Evolutionary conservation across 2,797 vertebrate species (phyloP).

Genomic region (Myripristis jacobus): DNA sequence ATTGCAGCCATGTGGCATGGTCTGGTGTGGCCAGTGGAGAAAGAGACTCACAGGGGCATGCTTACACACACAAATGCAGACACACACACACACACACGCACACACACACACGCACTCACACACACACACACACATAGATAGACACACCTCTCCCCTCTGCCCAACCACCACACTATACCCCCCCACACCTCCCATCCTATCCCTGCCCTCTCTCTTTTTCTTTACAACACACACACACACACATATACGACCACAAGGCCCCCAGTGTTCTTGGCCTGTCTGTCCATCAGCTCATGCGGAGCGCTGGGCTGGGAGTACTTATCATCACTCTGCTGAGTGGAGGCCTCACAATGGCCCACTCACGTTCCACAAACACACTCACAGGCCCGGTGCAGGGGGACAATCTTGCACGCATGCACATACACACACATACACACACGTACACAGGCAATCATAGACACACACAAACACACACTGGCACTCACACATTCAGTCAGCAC

Average conservation of each 20-base stretch:
- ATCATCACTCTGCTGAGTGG: constrained; percentile 83
- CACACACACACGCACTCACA: constrained; percentile 14
- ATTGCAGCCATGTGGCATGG: constrained; percentile 87
- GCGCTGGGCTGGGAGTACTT: constrained; percentile 83
- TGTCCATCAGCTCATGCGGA: constrained; percentile 80
- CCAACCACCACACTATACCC: constrained; percentile 37
- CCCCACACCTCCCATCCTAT: no score
- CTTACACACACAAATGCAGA: no score
- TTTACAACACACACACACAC: constrained; percentile 54
- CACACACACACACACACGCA: no score
- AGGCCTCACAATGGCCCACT: constrained; percentile 77
- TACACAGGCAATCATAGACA: neutral
- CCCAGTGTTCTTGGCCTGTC: constrained; percentile 82
- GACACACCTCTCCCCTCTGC: constrained; percentile 36
- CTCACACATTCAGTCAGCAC: constrained; percentile 31
- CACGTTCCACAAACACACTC: constrained; percentile 54
- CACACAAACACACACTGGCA: neutral
- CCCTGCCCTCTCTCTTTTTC: constrained; percentile 39
- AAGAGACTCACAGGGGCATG: no score
- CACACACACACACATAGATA: constrained; percentile 10
- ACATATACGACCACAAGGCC: constrained; percentile 79
- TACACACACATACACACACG: constrained; percentile 21
- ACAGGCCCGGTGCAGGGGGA: constrained; percentile 30
- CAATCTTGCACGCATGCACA: constrained; percentile 6
- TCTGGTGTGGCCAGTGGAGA: constrained; percentile 63